Evolutionary conservation across 1,140 invertebrate genomes (phyloP).

Genomic region (Dermatophagoides farinae): DNA sequence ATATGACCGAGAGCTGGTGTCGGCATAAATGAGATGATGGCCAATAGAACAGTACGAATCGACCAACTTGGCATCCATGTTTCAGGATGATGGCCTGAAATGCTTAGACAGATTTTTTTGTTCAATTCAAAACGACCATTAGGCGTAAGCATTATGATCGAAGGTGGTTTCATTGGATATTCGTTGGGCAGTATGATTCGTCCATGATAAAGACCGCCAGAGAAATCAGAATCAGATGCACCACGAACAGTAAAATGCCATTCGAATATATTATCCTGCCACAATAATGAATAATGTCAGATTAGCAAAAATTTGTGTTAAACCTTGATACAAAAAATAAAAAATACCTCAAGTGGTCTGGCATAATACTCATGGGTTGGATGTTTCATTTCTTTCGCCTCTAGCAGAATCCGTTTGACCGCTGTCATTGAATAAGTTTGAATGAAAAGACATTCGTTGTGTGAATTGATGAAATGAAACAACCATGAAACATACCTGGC

Average conservation of each 20-base stretch:
- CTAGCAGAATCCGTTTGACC: slow-evolving; percentile 79
- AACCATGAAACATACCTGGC: slow-evolving; percentile 3
- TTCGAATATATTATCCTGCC: slow-evolving; percentile 74
- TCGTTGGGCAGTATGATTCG: slow-evolving; percentile 68
- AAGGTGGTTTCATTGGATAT: slow-evolving; percentile 94
- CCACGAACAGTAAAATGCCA: slow-evolving; percentile 93
- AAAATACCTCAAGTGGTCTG: slow-evolving; percentile 49
- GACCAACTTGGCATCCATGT: slow-evolving; percentile 95
- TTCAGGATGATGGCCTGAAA: slow-evolving; percentile 91
- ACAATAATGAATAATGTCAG: too few species aligned
- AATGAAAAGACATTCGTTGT: background rate
- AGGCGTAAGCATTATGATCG: slow-evolving; percentile 81
- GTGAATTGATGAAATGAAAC: background rate
- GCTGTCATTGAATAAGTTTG: slow-evolving; percentile 32
- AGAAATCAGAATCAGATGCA: slow-evolving; percentile 64
- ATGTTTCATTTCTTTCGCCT: slow-evolving; percentile 61
- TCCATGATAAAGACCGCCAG: slow-evolving; percentile 72
- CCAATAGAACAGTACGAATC: slow-evolving; percentile 69
- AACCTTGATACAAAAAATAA: background rate
- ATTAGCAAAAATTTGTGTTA: background rate
- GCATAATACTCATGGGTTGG: slow-evolving; percentile 77
- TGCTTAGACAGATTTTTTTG: slow-evolving; percentile 88
- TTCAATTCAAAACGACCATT: slow-evolving; percentile 85
- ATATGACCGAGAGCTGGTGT: slow-evolving; percentile 66
- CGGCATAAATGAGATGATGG: slow-evolving; percentile 85